A percentile compares a stretch with the other conserved stretches of the same genome.
These are phyloP conservation scores for Typhlomys cinereus DNA, from an alignment of 2,113 vertebrate species.

Conservation along the genomic window DNA sequence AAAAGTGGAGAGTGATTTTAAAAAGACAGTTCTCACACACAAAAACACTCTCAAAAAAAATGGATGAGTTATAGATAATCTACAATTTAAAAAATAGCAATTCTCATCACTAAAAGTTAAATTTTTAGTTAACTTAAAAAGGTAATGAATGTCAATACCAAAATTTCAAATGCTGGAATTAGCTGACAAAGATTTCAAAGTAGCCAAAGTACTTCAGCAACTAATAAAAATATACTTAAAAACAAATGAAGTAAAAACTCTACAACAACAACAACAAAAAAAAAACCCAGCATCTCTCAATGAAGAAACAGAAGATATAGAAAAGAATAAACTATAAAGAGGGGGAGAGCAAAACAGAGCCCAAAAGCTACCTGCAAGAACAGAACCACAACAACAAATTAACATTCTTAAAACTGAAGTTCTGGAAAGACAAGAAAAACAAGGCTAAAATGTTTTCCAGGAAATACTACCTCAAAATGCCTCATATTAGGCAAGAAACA, in stretches of 20 bases:
- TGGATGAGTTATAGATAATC: neutral
- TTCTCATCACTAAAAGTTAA: neutral
- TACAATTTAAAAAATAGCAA: neutral
- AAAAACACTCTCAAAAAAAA: neutral
- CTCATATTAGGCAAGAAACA: neutral
- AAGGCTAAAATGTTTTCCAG: neutral
- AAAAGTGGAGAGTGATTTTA: too few species aligned
- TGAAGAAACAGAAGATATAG: too few species aligned
- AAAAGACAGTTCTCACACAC: too few species aligned
- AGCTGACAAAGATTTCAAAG: neutral
- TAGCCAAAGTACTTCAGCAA: neutral
- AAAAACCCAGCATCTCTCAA: neutral
- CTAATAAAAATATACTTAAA: neutral
- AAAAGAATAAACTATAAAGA: too few species aligned
- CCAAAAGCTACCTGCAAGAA: neutral
- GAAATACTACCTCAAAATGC: neutral
- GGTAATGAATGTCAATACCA: neutral
- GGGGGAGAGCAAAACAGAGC: neutral
- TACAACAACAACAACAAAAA: neutral
- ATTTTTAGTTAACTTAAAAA: neutral
- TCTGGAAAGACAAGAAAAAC: neutral
- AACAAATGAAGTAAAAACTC: neutral
- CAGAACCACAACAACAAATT: neutral
- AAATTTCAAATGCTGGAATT: neutral
- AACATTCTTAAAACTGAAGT: neutral